phyloP scores from a whole-genome alignment of 2,797 vertebrate genomes.

The Coregonus suidteri region DNA sequence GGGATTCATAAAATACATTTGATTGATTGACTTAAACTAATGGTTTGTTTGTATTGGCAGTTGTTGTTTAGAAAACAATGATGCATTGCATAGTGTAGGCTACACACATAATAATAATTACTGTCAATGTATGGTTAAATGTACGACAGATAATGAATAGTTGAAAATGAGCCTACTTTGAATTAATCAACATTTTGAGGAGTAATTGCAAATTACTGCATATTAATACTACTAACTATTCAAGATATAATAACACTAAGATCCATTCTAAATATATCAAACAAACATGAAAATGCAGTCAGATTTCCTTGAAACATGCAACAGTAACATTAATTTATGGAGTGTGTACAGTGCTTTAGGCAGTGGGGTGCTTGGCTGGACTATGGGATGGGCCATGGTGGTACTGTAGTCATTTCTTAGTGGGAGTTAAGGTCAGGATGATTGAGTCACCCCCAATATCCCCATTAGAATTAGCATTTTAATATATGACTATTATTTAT shows the following conservation, averaged over 20 bases:
- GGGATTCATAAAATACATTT: too few relatives aligned
- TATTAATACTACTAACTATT: neutral
- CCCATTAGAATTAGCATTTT: slow-evolving; percentile 72
- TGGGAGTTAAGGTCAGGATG: slow-evolving; percentile 65
- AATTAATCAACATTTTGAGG: neutral
- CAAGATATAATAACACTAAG: neutral
- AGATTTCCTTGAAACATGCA: slow-evolving; percentile 21
- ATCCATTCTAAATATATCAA: neutral
- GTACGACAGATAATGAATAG: neutral
- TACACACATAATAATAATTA: neutral
- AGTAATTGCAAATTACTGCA: neutral
- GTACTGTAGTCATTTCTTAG: slow-evolving; percentile 62
- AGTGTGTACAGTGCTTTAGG: slow-evolving; percentile 28
- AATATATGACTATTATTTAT: slow-evolving; percentile 73
- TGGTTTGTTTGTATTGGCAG: too few relatives aligned
- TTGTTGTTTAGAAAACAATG: too few relatives aligned
- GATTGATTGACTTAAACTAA: too few relatives aligned
- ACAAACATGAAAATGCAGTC: neutral
- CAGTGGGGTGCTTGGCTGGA: slow-evolving; percentile 44
- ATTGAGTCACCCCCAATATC: slow-evolving; percentile 67
- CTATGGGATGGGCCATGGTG: slow-evolving; percentile 29
- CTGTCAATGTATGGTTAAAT: neutral
- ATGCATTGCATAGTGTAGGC: too few relatives aligned
- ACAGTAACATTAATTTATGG: slow-evolving; percentile 25
- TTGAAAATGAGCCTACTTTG: neutral